Base-by-base conservation (phyloP, 2,888 invertebrate species). In the Xestoiulus laeticollis region DNA sequence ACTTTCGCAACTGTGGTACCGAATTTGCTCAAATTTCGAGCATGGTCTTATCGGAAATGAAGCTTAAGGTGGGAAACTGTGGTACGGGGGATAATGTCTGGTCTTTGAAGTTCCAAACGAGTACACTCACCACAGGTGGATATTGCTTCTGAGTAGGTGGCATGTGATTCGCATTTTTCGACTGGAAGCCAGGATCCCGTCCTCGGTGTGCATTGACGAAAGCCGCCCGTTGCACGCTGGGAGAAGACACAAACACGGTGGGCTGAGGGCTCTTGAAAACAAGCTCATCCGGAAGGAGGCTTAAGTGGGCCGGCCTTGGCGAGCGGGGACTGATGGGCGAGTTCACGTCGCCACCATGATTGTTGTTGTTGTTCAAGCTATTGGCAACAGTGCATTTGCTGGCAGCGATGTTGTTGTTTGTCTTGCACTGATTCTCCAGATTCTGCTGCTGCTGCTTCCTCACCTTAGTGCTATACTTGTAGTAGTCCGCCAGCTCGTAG, bases 401-500 rank as follows among this genome's bases (percentile, higher is more conserved):
- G 16, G 48, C 16, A 16, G 8, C 16, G 48, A 53, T 16, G 16
- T 53, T 53, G 48, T 53, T 53, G 16, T 53, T 53, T 10, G 48
- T 16, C 48, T 53, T 53, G 48, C 48, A 53, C 82, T 82, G 82
- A 12, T 82, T 82, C 32, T 82, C 82, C 82, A 82, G 87, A 89
- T 87, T 88, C 89, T 85, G 90, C 89, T 26, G 89, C 90, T 26
- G 90, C 89, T 94, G 94, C 90, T 97, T 95, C 89, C 98, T 94
- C 92, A 96, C 97, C 92, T 98, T 97, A 6, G 97, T 98, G 87
- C 98, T 98, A 92, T 99, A 99, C 92, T 98, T 99, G 92, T 98
- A 99, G 92, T 98, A 98, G 92, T 99, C 99, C 0, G 98, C 96
- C 96, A 98, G 98, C 93, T 98, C 98, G 93, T 98, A 99, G 3